Conservation (phyloP, 2,888 invertebrate genomes). For the Microplitis deprimator region DNA sequence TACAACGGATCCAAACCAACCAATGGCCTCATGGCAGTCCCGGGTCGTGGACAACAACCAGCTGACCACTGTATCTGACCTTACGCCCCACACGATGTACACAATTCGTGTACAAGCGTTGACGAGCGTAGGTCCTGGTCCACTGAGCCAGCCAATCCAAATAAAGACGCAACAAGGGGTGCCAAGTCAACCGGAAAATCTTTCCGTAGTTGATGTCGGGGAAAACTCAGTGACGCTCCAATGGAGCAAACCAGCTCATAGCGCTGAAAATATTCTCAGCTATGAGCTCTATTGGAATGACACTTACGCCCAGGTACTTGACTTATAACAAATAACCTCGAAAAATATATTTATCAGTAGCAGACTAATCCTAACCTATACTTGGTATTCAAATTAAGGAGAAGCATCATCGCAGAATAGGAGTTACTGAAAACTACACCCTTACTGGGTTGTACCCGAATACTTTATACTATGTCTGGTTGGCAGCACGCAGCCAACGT, state of each 20-base stretch:
- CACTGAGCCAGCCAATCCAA: conserved; percentile 95
- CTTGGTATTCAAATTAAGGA: conserved; percentile 71
- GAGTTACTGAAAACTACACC: conserved; percentile 87
- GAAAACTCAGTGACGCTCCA: conserved; percentile 92
- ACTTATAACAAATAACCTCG: background rate
- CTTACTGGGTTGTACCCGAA: conserved; percentile 94
- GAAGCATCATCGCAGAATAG: conserved; percentile 87
- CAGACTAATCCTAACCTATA: background rate
- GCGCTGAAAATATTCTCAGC: conserved; percentile 92
- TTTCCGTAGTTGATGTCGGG: conserved; percentile 88
- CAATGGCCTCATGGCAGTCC: conserved; percentile 92
- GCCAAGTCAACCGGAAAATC: conserved; percentile 94
- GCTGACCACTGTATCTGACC: conserved; percentile 91
- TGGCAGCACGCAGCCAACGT: conserved; percentile 92
- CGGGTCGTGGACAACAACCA: conserved; percentile 95
- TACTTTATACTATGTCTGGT: conserved; percentile 96
- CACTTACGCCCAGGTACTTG: conserved; percentile 84
- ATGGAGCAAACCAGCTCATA: conserved; percentile 94
- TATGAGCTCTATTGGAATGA: conserved; percentile 99
- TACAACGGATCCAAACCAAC: conserved; percentile 89
- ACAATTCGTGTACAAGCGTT: conserved; percentile 94
- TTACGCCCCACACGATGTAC: conserved; percentile 93
- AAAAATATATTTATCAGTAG: background rate
- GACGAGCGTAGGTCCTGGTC: conserved; percentile 95
- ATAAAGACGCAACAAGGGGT: conserved; percentile 99